These are phyloP conservation scores for Caranx melampygus DNA, from an alignment of 2,113 vertebrate genomes.

Conservation along the genomic window DNA sequence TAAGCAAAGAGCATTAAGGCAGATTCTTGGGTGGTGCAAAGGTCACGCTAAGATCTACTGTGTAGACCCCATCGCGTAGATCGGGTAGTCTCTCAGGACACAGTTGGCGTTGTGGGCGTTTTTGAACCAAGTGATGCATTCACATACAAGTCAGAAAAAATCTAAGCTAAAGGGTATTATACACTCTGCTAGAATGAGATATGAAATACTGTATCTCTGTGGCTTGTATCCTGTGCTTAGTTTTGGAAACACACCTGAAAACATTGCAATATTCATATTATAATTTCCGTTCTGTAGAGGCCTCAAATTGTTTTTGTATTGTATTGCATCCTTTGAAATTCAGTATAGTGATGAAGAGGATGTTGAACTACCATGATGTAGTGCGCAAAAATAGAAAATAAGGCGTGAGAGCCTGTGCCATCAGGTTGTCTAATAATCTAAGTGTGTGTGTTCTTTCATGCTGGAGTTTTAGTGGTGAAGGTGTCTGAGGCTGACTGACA, in stretches of 20 bases:
- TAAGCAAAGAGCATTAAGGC: neutral
- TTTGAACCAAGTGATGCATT: conserved; percentile 32
- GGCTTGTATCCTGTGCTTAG: neutral
- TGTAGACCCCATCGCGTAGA: neutral
- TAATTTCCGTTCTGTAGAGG: too few relatives aligned
- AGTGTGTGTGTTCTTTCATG: conserved; percentile 45
- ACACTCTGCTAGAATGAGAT: conserved; percentile 9
- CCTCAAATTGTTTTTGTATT: neutral
- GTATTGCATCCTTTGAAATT: neutral
- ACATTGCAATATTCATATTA: neutral
- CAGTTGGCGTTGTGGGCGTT: neutral
- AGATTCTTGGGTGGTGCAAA: conserved; percentile 36
- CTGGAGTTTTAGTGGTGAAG: conserved; percentile 47
- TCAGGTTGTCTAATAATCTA: conserved; percentile 52
- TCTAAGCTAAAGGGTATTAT: neutral
- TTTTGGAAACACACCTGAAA: neutral
- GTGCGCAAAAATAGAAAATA: conserved; percentile 22
- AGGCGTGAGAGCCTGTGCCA: conserved; percentile 25
- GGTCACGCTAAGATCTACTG: conserved; percentile 22
- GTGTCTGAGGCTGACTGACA: conserved; percentile 67
- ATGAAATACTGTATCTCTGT: neutral
- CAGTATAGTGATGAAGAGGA: neutral
- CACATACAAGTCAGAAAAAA: neutral
- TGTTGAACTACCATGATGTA: conserved; percentile 1
- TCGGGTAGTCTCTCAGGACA: conserved; percentile 16